Evolutionary conservation across 2,888 invertebrate genomes (phyloP), one percentile per base, ranked within the genome.

Genomic region (Noctua pronuba): DNA sequence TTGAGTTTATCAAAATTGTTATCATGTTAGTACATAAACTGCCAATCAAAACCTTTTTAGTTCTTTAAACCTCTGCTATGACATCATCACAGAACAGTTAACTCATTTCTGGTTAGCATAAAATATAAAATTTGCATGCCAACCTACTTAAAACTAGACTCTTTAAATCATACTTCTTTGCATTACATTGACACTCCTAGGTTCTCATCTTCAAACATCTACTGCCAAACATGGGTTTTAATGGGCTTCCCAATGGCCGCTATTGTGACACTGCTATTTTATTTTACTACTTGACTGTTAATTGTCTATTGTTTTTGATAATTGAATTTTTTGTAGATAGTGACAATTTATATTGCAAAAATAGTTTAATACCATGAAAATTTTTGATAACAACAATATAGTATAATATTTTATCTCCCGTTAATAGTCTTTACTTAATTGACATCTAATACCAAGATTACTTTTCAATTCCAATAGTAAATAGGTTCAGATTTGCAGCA

Each of bases 1-100:
- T 41, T 31, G 38, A 58, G 38, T 55, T 64, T 28, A 52, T 16
- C 21, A 16, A 52, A 70, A 70, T 82, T 60, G 7, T 28, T 44
- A 44, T 21, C 46, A 44, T 60, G 28, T 24, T 74, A 58, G 5
- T 31, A n/a, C 49, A 44, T 44, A 44, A 41, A 46, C 4, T 65
- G 41, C 31, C 31, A 62, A 67, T 77, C 7, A 66, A 80, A 65
- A 52, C 24, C 28, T 60, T 46, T 52, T n/a, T 65, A 21, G 7
- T 44, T 52, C 44, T 66, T 0, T 66, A 60, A n/a, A 24, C 24
- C 28, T 46, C 21, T 16, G 13, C 44, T 78, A 73, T 82, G 78
- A 81, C 81, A 81, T 81, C 83, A 81, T 81, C 83, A 82, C 21
- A 66, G 35, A 81, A 77, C 67, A 68, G 76, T 78, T 65, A 68